Percentiles rank a stretch among this genome's conserved stretches.
Evolutionary conservation across 2,113 vertebrate species (phyloP).

Genomic region (Irena cyanogastra): DNA sequence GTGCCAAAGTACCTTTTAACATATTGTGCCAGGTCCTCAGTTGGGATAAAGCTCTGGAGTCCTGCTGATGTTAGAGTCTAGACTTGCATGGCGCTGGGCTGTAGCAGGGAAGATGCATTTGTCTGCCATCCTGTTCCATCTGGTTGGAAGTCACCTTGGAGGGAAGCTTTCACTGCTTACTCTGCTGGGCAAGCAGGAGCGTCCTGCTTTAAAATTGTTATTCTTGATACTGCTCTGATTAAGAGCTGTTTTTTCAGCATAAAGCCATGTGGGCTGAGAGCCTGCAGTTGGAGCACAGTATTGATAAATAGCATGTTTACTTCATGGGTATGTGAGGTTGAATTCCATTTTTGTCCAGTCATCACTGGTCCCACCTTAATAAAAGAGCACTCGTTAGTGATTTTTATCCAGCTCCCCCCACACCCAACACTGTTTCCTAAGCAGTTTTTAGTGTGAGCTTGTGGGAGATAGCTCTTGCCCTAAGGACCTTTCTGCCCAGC

Average conservation of each 20-base stretch:
- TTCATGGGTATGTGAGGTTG: not conserved
- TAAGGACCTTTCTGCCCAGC: not conserved
- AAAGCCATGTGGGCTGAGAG: not conserved
- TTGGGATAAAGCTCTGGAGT: not conserved
- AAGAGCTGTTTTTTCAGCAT: not conserved
- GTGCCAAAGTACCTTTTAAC: not conserved
- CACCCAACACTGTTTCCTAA: not conserved
- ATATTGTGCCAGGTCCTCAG: not conserved
- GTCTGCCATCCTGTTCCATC: not conserved
- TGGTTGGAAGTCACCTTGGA: conserved; percentile 47
- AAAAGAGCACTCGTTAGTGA: not conserved
- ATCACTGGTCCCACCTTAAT: not conserved
- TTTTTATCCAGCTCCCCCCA: not conserved
- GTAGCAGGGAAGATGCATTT: not conserved
- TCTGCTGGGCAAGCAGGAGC: not conserved
- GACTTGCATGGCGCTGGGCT: not conserved
- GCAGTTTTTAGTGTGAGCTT: not conserved
- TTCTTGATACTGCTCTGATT: not conserved
- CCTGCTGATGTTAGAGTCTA: not conserved
- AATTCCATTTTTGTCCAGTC: not conserved
- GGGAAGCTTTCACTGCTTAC: not conserved
- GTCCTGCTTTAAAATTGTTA: not conserved
- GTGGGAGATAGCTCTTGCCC: not conserved
- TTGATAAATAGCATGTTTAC: not conserved
- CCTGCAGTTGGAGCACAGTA: not conserved